Evolutionary conservation across 2,797 vertebrate genomes (phyloP), one percentile per base, ranked within the genome.

Genomic region (Anguilla pacifica): DNA sequence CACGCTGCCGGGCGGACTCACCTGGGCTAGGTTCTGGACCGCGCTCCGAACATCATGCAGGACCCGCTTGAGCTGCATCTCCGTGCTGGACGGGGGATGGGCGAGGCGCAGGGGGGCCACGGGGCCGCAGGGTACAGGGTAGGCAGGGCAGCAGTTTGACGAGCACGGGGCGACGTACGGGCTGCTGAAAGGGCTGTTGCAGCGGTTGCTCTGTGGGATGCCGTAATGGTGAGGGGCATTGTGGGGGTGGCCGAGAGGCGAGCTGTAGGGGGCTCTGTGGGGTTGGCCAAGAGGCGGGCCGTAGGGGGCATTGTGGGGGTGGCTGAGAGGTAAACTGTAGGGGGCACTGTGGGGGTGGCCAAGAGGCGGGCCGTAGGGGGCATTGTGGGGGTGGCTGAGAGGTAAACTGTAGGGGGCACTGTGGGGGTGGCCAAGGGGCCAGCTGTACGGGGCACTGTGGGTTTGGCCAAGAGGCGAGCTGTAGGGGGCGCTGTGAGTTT

Each of bases 61-160:
- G 39, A 99, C 98, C 91, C 96, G 96, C 86, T 97, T 96, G 49
- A 99, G 94, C 91, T 99, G 98, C 97, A 98, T 97, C 94, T 99
- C 98, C 0, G 97, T 96, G 59, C 95, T 96, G 82, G 98, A 96
- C 0, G 96, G 96, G 0, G 96, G 91, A 87, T 93, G 88, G 64
- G 31, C 17, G 85, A 86, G 89, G 92, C 85, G 92, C 93, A 49
- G 89, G 39, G 6, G 91, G 93, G 91, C 94, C 93, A 11, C 93
- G 91, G 25, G 93, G 91, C 87, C 92, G 13, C 77, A 83, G 7
- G 88, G 87, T 67, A 49, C 19, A 57, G 86, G 35, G 77, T 67
- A 7, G 61, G 74, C 5, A 13, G 46, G 79, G 88, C 61, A 86
- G 22, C 28, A 74, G 64, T 85, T 77, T 13, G 28, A 43, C 70